These are phyloP conservation scores for Oceanites oceanicus DNA, from an alignment of 2,113 vertebrate species.

Conservation along the genomic window DNA sequence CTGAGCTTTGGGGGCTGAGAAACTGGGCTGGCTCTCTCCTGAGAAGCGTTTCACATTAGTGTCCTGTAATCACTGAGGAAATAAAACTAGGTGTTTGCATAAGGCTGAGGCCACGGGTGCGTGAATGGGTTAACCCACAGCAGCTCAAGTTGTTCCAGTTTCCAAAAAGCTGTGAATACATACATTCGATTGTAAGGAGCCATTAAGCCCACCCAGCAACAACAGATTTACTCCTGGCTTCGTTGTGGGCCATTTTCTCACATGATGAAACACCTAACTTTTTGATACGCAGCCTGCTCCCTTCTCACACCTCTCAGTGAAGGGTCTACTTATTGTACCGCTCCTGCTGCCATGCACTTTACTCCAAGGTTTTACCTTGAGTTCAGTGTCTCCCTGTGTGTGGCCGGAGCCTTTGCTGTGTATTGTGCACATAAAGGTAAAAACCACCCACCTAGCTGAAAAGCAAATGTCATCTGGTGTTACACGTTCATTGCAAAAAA, in stretches of 20 bases:
- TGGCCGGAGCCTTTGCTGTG: neutral
- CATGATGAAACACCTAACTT: neutral
- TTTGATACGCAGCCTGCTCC: neutral
- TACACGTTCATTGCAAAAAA: neutral
- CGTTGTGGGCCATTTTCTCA: neutral
- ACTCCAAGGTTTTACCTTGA: neutral
- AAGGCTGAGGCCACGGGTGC: neutral
- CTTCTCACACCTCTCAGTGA: neutral
- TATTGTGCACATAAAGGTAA: neutral
- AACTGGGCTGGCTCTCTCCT: slow-evolving; percentile 34
- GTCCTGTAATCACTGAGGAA: neutral
- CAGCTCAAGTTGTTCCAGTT: neutral
- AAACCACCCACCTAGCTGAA: neutral
- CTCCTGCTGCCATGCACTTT: neutral
- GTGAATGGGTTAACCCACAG: slow-evolving; percentile 4
- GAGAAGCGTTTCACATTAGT: slow-evolving; percentile 14
- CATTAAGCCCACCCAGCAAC: slow-evolving; percentile 13
- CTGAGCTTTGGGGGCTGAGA: slow-evolving; percentile 7
- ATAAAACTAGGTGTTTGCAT: slow-evolving; percentile 28
- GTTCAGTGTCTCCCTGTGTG: neutral
- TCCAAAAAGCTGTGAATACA: neutral
- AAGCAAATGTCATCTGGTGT: neutral
- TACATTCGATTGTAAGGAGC: neutral
- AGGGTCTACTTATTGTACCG: neutral
- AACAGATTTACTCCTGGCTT: neutral